phyloP scores from a whole-genome alignment of 2,797 vertebrate genomes.

The Thalassophryne amazonica region DNA sequence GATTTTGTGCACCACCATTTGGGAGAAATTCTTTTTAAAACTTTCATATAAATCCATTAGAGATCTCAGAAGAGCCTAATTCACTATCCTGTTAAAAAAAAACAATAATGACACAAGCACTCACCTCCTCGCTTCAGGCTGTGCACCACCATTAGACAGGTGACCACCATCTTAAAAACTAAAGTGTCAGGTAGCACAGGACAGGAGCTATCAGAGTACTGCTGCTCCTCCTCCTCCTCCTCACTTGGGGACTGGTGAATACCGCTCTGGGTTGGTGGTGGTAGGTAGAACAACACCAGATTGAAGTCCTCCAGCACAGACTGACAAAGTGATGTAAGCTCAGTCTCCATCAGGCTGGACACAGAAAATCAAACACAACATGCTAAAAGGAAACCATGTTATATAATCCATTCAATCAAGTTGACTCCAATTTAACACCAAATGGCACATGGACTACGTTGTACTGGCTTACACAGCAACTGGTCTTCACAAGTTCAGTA shows the following conservation, averaged over 20 bases:
- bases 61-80: neutral
- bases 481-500: no score
- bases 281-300: slow-evolving; percentile 95
- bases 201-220: slow-evolving; percentile 78
- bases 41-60: neutral
- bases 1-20: no score
- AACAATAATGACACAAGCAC: neutral
- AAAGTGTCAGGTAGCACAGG: slow-evolving; percentile 90
- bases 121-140: slow-evolving; percentile 94
- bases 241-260: slow-evolving; percentile 79
- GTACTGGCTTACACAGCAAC: no score
- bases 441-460: neutral
- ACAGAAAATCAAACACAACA: neutral
- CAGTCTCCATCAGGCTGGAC: slow-evolving; percentile 85
- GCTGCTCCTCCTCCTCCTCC: slow-evolving; percentile 86
- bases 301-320: slow-evolving; percentile 97
- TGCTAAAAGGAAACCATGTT: neutral
- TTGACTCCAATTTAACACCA: neutral
- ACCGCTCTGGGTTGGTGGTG: slow-evolving; percentile 72
- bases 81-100: no score
- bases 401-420: neutral
- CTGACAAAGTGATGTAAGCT: slow-evolving; percentile 94
- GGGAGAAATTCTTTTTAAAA: no score
- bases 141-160: slow-evolving; percentile 96
- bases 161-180: slow-evolving; percentile 93